Conservation (phyloP, 2,113 vertebrate species). For the Naja naja region DNA sequence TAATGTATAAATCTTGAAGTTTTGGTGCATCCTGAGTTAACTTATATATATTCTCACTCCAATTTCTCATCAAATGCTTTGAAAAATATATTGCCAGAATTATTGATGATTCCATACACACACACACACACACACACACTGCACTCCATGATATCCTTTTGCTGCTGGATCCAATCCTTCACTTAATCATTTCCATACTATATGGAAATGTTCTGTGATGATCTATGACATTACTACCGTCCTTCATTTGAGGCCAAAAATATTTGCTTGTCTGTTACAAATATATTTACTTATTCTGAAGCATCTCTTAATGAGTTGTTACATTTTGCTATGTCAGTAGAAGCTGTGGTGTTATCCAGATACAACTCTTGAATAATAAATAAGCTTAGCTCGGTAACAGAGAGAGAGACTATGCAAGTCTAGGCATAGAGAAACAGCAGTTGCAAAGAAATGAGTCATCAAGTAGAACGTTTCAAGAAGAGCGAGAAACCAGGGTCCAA, state of each 20-base stretch:
- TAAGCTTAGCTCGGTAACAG: neutral
- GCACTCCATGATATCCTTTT: neutral
- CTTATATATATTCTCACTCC: neutral
- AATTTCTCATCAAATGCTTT: neutral
- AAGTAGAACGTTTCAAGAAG: neutral
- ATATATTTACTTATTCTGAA: neutral
- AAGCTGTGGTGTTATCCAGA: neutral
- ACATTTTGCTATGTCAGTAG: neutral
- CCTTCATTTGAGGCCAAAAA: neutral
- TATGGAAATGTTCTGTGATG: neutral
- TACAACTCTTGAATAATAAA: neutral
- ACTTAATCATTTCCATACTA: neutral
- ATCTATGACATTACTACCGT: neutral
- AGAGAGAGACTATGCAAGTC: neutral
- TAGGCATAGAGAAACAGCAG: neutral
- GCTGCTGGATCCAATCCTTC: neutral
- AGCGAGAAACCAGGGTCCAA: neutral
- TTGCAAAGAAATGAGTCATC: neutral
- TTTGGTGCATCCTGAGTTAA: neutral
- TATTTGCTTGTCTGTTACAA: neutral
- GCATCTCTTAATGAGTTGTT: slow-evolving; percentile 19
- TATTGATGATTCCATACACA: neutral
- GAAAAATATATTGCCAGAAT: neutral
- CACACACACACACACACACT: neutral
- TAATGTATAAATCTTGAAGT: neutral